Base-by-base conservation (phyloP, 2,888 invertebrate genomes). In the Andrena flavipes region DNA sequence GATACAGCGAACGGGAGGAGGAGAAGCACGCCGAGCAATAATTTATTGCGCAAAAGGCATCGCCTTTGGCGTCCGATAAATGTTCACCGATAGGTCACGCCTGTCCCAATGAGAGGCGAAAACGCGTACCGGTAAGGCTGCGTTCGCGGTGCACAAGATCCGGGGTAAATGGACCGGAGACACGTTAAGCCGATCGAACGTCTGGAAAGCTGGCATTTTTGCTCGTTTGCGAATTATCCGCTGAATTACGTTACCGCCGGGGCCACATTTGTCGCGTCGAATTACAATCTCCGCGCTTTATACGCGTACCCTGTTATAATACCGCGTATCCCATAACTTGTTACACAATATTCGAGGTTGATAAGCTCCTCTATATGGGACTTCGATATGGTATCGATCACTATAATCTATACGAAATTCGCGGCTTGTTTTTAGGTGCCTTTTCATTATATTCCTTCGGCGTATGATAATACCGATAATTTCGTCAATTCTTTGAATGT, bases 21-120 rank as follows among this genome's bases (percentile, higher is more conserved):
- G 72, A 76, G 81, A 65, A 69, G 80, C 60, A 70, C 72, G 70
- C 56, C 62, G 76, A 75, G 84, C 80, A 83, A 89, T 89, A 89
- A 89, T 89, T 89, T 89, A 89, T 89, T 85, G 65, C 81, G 83
- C 84, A 89, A 89, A 89, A 88, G 89, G 89, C 78, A 87, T 89
- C 80, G 87, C 88, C 89, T 84, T 79, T 51, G 89, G 89, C 88
- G 76, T 56, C 68, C 69, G 84, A 86, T 83, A 84, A 89, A 80
- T 73, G 84, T 76, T 77, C 84, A 69, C 76, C 88, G 80, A 88
- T 88, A 88, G 88, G 88, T 88, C 88, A 88, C 85, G 88, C 82
- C 85, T 88, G 88, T 87, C 88, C 75, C 82, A 87, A 88, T 84
- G 84, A 80, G 76, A 80, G 80, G 82, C 79, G 82, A 88, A 87